phyloP scores from a whole-genome alignment of 2,113 vertebrate species.

The Xenopus laevis region DNA sequence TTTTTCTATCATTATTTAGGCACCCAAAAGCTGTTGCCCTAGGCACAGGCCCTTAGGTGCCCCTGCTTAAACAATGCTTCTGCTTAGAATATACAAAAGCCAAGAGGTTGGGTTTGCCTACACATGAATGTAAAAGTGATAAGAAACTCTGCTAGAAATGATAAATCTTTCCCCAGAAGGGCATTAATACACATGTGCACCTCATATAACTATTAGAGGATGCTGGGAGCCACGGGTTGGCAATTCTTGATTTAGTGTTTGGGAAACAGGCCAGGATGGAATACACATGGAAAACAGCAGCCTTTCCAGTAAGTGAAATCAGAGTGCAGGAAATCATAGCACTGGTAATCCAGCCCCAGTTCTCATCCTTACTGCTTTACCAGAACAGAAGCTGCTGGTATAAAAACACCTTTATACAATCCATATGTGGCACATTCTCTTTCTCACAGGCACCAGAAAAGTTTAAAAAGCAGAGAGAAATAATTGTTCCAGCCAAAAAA shows the following conservation, averaged over 20 bases:
- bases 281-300: slow-evolving; percentile 36
- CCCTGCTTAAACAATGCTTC: no score
- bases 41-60: no score
- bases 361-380: slow-evolving; percentile 28
- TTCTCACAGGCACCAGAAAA: background rate
- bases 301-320: slow-evolving; percentile 22
- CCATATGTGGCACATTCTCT: slow-evolving; percentile 23
- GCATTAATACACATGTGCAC: no score
- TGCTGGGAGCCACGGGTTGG: no score
- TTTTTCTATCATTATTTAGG: no score
- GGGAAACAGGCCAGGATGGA: slow-evolving; percentile 31
- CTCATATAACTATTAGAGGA: no score
- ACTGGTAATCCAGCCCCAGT: slow-evolving; percentile 26
- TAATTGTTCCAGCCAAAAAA: slow-evolving; percentile 23
- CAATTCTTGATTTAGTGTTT: background rate
- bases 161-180: no score
- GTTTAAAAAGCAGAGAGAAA: background rate
- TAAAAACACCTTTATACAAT: slow-evolving; percentile 21
- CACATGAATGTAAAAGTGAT: no score
- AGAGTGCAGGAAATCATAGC: slow-evolving; percentile 24
- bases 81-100: no score
- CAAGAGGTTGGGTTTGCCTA: no score
- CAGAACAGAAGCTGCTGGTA: slow-evolving; percentile 39
- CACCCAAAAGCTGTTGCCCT: no score
- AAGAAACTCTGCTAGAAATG: no score